Evolutionary conservation across 2,113 vertebrate species (phyloP).

Genomic region (Chamaea fasciata): DNA sequence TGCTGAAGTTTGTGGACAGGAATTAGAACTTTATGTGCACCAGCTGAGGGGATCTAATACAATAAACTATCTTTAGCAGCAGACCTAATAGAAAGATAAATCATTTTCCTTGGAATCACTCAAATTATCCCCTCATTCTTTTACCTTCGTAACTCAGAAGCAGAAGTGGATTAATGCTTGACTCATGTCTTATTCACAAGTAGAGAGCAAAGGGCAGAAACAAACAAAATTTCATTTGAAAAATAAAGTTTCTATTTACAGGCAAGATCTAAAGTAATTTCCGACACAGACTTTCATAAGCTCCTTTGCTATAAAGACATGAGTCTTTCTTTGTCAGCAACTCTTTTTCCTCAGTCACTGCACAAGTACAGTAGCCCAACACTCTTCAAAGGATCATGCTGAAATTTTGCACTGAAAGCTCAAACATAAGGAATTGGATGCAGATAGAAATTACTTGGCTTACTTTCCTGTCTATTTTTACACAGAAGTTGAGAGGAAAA

Average conservation of each 20-base stretch:
- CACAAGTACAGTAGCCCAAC: neutral
- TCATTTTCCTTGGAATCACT: neutral
- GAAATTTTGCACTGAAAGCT: neutral
- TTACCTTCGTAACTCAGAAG: neutral
- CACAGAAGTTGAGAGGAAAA: neutral
- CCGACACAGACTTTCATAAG: neutral
- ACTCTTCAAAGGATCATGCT: neutral
- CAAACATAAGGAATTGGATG: neutral
- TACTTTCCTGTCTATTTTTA: neutral
- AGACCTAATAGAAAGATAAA: neutral
- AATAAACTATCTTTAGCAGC: neutral
- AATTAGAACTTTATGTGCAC: neutral
- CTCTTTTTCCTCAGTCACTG: neutral
- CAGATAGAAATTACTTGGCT: neutral
- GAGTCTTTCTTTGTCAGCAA: neutral
- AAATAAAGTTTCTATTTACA: neutral
- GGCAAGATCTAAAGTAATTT: neutral
- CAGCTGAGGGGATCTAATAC: neutral
- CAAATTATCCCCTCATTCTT: neutral
- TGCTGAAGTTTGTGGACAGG: neutral
- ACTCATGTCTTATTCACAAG: neutral
- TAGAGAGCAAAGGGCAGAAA: neutral
- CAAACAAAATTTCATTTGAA: neutral
- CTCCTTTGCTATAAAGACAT: neutral
- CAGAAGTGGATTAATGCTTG: neutral